These are phyloP conservation scores for Eurypyga helias DNA, from an alignment of 2,113 vertebrate genomes.

Conservation along the genomic window DNA sequence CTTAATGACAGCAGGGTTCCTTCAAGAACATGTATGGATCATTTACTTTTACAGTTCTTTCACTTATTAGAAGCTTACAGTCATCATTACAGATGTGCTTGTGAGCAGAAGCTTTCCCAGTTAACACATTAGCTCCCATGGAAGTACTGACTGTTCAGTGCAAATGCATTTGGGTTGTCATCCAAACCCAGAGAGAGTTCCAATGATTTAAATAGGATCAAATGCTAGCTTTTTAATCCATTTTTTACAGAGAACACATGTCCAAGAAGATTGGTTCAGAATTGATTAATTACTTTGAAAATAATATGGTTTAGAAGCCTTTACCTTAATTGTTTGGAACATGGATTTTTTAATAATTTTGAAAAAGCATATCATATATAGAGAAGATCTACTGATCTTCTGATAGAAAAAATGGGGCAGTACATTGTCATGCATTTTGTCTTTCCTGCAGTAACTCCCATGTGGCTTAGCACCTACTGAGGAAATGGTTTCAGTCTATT, in stretches of 20 bases:
- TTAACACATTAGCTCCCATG: conserved; percentile 24
- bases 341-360: rapidly evolving
- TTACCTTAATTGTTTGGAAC: neutral
- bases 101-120: neutral
- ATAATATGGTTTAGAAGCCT: neutral
- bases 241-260: neutral
- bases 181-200: neutral
- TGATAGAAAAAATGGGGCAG: neutral
- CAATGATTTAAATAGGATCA: neutral
- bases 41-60: conserved; percentile 52
- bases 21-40: conserved; percentile 3
- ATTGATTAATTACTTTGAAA: neutral
- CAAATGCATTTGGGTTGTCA: neutral
- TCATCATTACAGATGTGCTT: conserved; percentile 26
- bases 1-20: conserved; percentile 26
- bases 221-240: neutral
- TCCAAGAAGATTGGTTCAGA: neutral
- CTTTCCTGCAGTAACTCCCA: neutral
- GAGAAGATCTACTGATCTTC: neutral
- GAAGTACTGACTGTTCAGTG: neutral
- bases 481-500: neutral
- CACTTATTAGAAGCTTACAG: neutral
- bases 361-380: neutral
- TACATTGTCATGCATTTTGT: neutral
- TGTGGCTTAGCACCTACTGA: neutral